Evolutionary conservation across 2,888 invertebrate genomes (phyloP).

Genomic region (Auanema sp.): DNA sequence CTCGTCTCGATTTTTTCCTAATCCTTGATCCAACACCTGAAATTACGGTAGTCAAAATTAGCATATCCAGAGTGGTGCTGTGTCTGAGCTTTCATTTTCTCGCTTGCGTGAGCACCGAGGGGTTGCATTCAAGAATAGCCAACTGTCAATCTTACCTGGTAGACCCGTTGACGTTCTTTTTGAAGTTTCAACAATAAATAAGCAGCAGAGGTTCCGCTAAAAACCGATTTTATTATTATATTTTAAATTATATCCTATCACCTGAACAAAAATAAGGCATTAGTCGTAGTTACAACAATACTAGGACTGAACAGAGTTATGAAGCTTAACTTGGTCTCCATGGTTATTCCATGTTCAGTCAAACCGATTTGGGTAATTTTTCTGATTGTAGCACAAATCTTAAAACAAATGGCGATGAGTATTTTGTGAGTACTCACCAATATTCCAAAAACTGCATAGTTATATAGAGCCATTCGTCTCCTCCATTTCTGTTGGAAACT

Average conservation of each 20-base stretch:
- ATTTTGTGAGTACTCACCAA: constrained; percentile 18
- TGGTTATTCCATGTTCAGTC: too few species aligned
- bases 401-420: constrained; percentile 11
- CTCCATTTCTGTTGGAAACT: constrained; percentile 27
- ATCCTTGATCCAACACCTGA: constrained; percentile 38
- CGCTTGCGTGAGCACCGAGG: not conserved
- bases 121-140: not conserved
- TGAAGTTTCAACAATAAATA: constrained; percentile 38
- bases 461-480: constrained; percentile 35
- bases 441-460: constrained; percentile 28
- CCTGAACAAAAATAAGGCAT: constrained; percentile 45
- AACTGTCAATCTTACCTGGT: constrained; percentile 28
- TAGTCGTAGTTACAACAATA: constrained; percentile 44
- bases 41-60: constrained; percentile 7
- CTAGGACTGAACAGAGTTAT: constrained; percentile 35
- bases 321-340: too few species aligned
- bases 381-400: constrained; percentile 37
- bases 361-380: constrained; percentile 37
- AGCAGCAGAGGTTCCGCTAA: constrained; percentile 39
- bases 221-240: constrained; percentile 18
- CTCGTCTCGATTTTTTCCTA: constrained; percentile 36
- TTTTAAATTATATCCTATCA: not conserved
- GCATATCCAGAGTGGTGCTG: not conserved
- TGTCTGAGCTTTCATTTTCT: not conserved
- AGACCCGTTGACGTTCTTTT: constrained; percentile 41